Conservation (phyloP, 2,797 vertebrate species). For the Chiropotes sagulatus region DNA sequence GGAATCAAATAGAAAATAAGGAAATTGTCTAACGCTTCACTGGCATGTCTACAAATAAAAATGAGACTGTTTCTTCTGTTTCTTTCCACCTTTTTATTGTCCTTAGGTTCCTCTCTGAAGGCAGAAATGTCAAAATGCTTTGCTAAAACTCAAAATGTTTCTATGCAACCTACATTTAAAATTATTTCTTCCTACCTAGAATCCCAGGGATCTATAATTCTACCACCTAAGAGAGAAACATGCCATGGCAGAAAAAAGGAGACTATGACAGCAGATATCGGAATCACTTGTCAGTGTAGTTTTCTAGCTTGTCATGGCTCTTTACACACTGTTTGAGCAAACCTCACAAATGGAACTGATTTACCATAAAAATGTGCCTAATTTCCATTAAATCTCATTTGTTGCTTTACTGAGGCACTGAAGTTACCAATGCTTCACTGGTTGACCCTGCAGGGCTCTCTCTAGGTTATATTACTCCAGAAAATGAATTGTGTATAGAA, state of each 20-base stretch:
- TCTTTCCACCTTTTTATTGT: neutral
- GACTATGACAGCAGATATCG: neutral
- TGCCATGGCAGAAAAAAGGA: neutral
- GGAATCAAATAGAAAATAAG: slow-evolving; percentile 27
- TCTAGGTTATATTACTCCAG: neutral
- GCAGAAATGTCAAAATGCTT: neutral
- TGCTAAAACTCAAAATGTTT: neutral
- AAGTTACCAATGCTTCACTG: neutral
- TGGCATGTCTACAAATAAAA: neutral
- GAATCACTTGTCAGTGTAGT: neutral
- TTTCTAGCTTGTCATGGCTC: slow-evolving; percentile 11
- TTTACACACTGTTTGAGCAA: neutral
- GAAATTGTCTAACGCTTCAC: neutral
- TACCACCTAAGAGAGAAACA: neutral
- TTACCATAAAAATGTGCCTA: slow-evolving; percentile 48
- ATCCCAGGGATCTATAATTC: neutral
- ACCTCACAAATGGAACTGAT: slow-evolving; percentile 43
- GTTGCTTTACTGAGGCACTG: neutral
- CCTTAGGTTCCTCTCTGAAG: neutral
- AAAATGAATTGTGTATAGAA: neutral
- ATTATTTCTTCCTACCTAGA: neutral
- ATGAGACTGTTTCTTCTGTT: neutral
- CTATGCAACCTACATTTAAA: neutral
- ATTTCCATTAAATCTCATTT: slow-evolving; percentile 13
- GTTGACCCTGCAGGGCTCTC: neutral